Conservation (phyloP, 2,888 invertebrate genomes). For the Coelogynopora nodosa region DNA sequence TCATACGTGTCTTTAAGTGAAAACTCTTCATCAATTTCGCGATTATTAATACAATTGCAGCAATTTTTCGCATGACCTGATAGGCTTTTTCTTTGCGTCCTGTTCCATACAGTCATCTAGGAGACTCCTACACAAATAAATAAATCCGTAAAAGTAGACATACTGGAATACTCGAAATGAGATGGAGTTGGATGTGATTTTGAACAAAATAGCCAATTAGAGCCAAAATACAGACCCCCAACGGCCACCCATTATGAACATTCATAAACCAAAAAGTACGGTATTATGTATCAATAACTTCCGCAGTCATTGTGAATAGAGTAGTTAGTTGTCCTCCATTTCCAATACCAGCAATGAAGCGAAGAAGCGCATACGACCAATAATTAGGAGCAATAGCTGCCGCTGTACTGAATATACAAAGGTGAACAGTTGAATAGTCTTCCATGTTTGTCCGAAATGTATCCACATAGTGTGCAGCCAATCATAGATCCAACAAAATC, state of each 20-base stretch:
- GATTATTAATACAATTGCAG: background rate
- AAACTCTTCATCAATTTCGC: background rate
- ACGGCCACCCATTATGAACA: constrained; percentile 34
- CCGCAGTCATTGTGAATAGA: constrained; percentile 21
- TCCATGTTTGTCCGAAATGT: constrained; percentile 51
- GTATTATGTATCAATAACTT: constrained; percentile 34
- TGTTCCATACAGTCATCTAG: constrained; percentile 14
- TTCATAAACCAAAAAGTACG: constrained; percentile 3
- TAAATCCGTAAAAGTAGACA: background rate
- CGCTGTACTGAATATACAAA: constrained; percentile 18
- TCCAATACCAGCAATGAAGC: constrained; percentile 32
- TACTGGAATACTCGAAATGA: background rate
- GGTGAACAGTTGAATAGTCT: background rate
- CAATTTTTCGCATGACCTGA: background rate
- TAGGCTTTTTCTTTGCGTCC: constrained; percentile 10
- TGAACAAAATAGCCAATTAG: constrained; percentile 33
- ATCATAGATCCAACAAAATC: constrained; percentile 52
- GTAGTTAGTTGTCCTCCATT: constrained; percentile 37
- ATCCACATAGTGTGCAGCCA: constrained; percentile 53
- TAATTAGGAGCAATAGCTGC: constrained; percentile 33
- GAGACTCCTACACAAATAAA: constrained; percentile 25
- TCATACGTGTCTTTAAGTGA: background rate
- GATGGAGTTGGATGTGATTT: constrained; percentile 14
- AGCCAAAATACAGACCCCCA: constrained; percentile 5
- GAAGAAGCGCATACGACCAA: constrained; percentile 28